phyloP scores from a whole-genome alignment of 2,888 invertebrate species.

The Molanna angustata region DNA sequence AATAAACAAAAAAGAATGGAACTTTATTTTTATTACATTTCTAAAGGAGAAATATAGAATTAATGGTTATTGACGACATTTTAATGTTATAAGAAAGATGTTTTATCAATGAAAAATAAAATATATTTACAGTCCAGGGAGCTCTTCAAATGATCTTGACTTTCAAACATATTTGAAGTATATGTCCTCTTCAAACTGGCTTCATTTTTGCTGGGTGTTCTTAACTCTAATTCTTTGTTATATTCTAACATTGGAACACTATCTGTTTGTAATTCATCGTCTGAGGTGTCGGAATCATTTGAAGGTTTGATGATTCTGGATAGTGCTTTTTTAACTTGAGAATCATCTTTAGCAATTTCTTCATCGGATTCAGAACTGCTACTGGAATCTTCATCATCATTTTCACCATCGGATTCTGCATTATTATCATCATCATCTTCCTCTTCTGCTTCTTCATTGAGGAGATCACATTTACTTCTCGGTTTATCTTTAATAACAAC shows the following conservation, averaged over 20 bases:
- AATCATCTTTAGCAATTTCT: conserved; percentile 23
- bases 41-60: too few species aligned
- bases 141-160: conserved; percentile 19
- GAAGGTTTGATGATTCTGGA: conserved; percentile 22
- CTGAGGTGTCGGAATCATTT: conserved; percentile 27
- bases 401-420: conserved; percentile 45
- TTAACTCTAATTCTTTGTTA: too few species aligned
- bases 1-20: too few species aligned
- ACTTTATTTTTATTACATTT: too few species aligned
- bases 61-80: too few species aligned
- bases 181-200: conserved; percentile 8
- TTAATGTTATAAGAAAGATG: too few species aligned
- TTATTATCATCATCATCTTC: conserved; percentile 46
- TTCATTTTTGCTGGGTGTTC: conserved; percentile 5
- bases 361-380: conserved; percentile 34
- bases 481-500: conserved; percentile 43
- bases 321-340: conserved; percentile 13
- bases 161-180: conserved; percentile 25
- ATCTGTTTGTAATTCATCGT: conserved; percentile 15
- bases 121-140: too few species aligned
- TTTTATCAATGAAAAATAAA: too few species aligned
- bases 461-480: conserved; percentile 45
- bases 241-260: background rate
- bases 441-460: conserved; percentile 54
- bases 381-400: conserved; percentile 34